Percentiles rank a stretch among this genome's conserved stretches.
phyloP scores from a whole-genome alignment of 2,113 vertebrate species.

The Trichechus manatus region DNA sequence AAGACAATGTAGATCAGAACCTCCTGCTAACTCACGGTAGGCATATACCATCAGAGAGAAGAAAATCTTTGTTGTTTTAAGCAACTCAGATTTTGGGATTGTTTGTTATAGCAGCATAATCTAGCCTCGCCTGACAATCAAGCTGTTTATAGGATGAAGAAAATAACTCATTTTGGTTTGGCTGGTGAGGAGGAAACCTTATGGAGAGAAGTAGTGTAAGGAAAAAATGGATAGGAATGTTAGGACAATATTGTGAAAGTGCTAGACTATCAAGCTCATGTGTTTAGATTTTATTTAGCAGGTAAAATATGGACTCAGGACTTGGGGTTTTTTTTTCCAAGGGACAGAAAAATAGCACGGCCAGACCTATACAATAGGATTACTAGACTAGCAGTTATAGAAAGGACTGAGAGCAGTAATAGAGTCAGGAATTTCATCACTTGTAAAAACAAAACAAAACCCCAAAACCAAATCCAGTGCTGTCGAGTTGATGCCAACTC shows the following conservation, averaged over 20 bases:
- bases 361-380: background rate
- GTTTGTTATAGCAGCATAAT: too few relatives aligned
- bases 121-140: background rate
- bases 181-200: background rate
- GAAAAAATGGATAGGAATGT: background rate
- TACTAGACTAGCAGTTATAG: background rate
- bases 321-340: background rate
- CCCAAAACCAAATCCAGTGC: too few relatives aligned
- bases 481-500: too few relatives aligned
- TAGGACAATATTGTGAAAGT: background rate
- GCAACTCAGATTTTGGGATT: background rate
- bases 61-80: slow-evolving; percentile 35
- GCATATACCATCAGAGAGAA: background rate
- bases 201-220: background rate
- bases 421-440: slow-evolving; percentile 37
- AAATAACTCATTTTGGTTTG: background rate
- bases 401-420: background rate
- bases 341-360: background rate
- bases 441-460: background rate
- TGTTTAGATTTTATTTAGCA: slow-evolving; percentile 45
- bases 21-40: background rate
- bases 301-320: slow-evolving; percentile 4
- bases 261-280: background rate
- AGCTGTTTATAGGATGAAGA: slow-evolving; percentile 3
- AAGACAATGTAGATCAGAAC: background rate